These are phyloP conservation scores for Lasioglossum villosulum DNA, from an alignment of 2,888 invertebrate genomes.

Conservation along the genomic window DNA sequence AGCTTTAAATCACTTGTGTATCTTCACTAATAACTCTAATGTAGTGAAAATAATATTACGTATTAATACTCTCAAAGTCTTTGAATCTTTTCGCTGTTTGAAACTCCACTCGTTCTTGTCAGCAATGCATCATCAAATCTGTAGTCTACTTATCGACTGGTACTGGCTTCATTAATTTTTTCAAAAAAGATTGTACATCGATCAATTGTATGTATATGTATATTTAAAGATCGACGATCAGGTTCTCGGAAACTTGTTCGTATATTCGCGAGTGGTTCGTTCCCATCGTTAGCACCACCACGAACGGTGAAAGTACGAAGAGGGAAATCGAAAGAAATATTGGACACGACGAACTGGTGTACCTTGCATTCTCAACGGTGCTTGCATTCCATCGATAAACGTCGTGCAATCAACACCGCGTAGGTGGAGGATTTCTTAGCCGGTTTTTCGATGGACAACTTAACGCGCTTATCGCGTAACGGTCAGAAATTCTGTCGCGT, in stretches of 20 bases:
- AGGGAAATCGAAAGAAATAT: conserved; percentile 41
- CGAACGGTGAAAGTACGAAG: conserved; percentile 47
- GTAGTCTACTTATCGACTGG: too few species aligned
- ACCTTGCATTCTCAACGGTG: conserved; percentile 41
- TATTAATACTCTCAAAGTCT: too few species aligned
- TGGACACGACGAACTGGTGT: conserved; percentile 24
- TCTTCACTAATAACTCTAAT: too few species aligned
- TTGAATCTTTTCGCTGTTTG: too few species aligned
- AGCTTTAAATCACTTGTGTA: too few species aligned
- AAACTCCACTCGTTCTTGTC: too few species aligned
- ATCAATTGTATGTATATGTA: too few species aligned
- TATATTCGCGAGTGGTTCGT: neutral
- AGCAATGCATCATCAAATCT: too few species aligned
- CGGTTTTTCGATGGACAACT: conserved; percentile 33
- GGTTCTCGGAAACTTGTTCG: neutral
- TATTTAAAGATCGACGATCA: too few species aligned
- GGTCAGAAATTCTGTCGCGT: neutral
- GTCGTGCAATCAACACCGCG: conserved; percentile 38
- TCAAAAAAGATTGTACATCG: too few species aligned
- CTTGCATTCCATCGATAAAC: conserved; percentile 52
- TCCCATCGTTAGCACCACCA: neutral
- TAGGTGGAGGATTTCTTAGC: conserved; percentile 40
- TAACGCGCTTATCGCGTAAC: conserved; percentile 23
- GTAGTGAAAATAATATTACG: too few species aligned
- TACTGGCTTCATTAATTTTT: too few species aligned